These are phyloP conservation scores for Apodemia mormo DNA, from an alignment of 2,888 invertebrate species.

Conservation along the genomic window DNA sequence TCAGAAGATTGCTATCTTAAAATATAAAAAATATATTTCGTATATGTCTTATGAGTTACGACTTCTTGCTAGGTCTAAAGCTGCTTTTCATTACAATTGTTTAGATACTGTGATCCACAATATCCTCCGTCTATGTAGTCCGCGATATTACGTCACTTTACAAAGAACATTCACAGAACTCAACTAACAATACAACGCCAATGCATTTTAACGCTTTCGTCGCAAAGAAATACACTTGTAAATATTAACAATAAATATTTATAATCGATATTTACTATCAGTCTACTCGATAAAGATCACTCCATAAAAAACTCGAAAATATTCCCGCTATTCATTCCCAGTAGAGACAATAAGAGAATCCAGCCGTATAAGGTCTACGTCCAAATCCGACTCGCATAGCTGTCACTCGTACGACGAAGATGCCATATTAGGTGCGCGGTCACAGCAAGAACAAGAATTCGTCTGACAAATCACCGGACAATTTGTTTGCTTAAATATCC, in stretches of 20 bases:
- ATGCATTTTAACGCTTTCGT: too few relatives aligned
- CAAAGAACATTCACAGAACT: too few relatives aligned
- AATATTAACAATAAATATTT: not conserved
- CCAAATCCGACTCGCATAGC: conserved; percentile 51
- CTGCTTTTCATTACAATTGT: too few relatives aligned
- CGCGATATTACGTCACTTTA: too few relatives aligned
- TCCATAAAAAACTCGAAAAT: conserved; percentile 9
- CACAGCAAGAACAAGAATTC: conserved; percentile 64
- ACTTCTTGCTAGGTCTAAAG: too few relatives aligned
- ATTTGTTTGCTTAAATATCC: conserved; percentile 19
- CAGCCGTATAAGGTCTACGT: conserved; percentile 53
- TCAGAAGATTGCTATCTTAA: too few relatives aligned
- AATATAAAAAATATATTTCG: too few relatives aligned
- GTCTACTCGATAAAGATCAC: not conserved
- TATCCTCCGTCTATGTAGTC: too few relatives aligned
- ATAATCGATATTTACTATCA: conserved; percentile 11
- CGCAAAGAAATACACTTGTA: not conserved
- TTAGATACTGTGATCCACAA: too few relatives aligned
- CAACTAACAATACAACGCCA: too few relatives aligned
- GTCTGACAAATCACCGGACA: conserved; percentile 70
- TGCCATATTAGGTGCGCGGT: conserved; percentile 66
- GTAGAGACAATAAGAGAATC: conserved; percentile 58
- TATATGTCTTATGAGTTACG: too few relatives aligned
- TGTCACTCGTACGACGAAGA: conserved; percentile 48
- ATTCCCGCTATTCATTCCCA: conserved; percentile 16